These are phyloP conservation scores for Formica selysi DNA, from an alignment of 1,140 invertebrate genomes.

Conservation along the genomic window DNA sequence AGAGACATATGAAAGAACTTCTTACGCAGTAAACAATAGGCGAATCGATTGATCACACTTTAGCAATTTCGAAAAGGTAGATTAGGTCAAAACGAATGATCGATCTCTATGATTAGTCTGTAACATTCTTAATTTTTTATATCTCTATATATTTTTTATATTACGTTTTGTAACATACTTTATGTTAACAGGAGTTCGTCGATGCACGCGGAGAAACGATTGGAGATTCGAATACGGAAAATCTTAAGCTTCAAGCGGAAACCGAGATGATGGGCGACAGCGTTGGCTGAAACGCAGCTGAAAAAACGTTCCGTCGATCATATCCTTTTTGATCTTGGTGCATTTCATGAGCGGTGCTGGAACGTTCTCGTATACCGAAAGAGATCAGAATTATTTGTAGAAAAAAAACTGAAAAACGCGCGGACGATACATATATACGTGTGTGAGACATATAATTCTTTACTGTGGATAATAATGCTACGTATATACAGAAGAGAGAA, in stretches of 20 bases:
- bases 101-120: not conserved
- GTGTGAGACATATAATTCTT: conserved; percentile 71
- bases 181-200: conserved; percentile 75
- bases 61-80: not conserved
- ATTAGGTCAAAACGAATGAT: not conserved
- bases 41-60: not conserved
- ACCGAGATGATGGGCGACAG: conserved; percentile 83
- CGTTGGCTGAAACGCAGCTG: conserved; percentile 78
- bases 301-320: conserved; percentile 30
- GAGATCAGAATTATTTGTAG: conserved; percentile 81
- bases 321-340: conserved; percentile 78
- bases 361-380: conserved; percentile 74
- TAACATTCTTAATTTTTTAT: not conserved
- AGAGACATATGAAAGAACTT: not conserved
- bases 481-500: conserved; percentile 52
- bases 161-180: conserved; percentile 36
- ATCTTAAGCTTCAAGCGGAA: conserved; percentile 72
- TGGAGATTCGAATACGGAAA: conserved; percentile 65
- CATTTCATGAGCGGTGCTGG: conserved; percentile 80
- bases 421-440: conserved; percentile 65
- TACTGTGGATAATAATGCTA: conserved; percentile 73
- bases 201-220: conserved; percentile 74
- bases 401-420: conserved; percentile 67
- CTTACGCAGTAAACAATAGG: not conserved
- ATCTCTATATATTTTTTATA: not conserved